A percentile compares a stretch with the other conserved stretches of the same genome.
phyloP scores from a whole-genome alignment of 2,113 vertebrate species.

The Tachuris rubrigastra region DNA sequence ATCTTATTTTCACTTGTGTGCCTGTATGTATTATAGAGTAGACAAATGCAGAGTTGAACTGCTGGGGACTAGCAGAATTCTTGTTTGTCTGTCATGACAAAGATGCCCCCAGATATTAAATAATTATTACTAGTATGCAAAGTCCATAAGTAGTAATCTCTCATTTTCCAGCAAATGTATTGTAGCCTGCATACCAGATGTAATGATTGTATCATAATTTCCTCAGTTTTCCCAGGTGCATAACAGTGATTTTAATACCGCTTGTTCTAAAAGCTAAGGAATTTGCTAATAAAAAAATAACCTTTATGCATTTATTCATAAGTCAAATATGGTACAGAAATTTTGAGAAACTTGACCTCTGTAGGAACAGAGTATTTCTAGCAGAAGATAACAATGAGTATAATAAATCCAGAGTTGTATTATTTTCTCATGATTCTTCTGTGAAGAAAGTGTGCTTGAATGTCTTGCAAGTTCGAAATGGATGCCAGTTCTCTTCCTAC shows the following conservation, averaged over 20 bases:
- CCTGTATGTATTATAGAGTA: background rate
- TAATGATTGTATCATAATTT: constrained; percentile 51
- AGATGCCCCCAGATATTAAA: background rate
- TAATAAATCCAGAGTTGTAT: background rate
- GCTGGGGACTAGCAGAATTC: background rate
- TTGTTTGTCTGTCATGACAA: background rate
- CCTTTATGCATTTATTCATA: constrained; percentile 23
- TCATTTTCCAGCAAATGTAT: constrained; percentile 26
- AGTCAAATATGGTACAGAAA: background rate
- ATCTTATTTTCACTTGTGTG: background rate
- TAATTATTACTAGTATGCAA: background rate
- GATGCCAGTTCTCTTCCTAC: background rate
- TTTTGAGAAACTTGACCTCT: background rate
- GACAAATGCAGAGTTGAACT: background rate
- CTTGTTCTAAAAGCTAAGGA: constrained; percentile 42
- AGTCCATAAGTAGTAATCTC: background rate
- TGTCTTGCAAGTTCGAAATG: background rate
- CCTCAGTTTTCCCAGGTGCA: constrained; percentile 61
- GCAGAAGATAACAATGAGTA: background rate
- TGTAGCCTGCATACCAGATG: background rate
- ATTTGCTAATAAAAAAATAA: constrained; percentile 58
- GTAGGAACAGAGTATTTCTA: background rate
- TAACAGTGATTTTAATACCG: constrained; percentile 37
- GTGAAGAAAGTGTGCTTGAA: background rate
- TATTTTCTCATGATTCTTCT: background rate